Evolutionary conservation across 2,113 vertebrate genomes (phyloP).

Genomic region (Chinchilla lanigera): DNA sequence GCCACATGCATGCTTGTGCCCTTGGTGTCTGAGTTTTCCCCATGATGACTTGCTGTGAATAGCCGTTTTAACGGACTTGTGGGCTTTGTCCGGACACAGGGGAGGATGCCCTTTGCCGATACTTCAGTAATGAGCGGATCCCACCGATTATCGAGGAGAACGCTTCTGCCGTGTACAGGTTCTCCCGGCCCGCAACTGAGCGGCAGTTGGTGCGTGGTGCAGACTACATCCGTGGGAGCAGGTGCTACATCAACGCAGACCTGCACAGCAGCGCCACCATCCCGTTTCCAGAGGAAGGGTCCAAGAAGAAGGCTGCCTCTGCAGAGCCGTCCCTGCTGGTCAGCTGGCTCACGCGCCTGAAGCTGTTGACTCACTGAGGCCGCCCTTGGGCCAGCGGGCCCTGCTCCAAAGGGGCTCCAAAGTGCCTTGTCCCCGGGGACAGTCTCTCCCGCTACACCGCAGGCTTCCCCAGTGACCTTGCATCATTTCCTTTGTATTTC

Average conservation of each 20-base stretch:
- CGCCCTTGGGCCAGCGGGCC: slow-evolving; percentile 69
- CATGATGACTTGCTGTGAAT: background rate
- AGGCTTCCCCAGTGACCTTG: slow-evolving; percentile 80
- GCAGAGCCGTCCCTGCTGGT: slow-evolving; percentile 92
- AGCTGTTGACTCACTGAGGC: slow-evolving; percentile 94
- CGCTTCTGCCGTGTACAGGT: slow-evolving; percentile 83
- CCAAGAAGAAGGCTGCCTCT: slow-evolving; percentile 84
- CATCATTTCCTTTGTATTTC: background rate
- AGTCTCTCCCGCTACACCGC: slow-evolving; percentile 45
- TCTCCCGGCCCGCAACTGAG: slow-evolving; percentile 87
- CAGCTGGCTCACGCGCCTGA: slow-evolving; percentile 93
- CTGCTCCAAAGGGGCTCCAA: slow-evolving; percentile 83
- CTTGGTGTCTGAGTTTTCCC: background rate
- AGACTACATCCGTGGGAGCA: slow-evolving; percentile 94
- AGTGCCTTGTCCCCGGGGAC: slow-evolving; percentile 85
- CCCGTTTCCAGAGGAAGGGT: slow-evolving; percentile 91
- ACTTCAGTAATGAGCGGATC: slow-evolving; percentile 97
- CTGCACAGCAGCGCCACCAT: slow-evolving; percentile 94
- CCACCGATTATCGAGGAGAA: slow-evolving; percentile 92
- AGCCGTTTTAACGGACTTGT: background rate
- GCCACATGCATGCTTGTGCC: background rate
- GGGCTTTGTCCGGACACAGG: slow-evolving; percentile 84
- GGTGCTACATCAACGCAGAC: slow-evolving; percentile 90
- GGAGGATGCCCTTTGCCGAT: slow-evolving; percentile 90
- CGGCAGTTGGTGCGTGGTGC: slow-evolving; percentile 91